A percentile compares a stretch with the other conserved stretches of the same genome.
Evolutionary conservation across 1,140 invertebrate genomes (phyloP).

Genomic region (Cotesia typhae): DNA sequence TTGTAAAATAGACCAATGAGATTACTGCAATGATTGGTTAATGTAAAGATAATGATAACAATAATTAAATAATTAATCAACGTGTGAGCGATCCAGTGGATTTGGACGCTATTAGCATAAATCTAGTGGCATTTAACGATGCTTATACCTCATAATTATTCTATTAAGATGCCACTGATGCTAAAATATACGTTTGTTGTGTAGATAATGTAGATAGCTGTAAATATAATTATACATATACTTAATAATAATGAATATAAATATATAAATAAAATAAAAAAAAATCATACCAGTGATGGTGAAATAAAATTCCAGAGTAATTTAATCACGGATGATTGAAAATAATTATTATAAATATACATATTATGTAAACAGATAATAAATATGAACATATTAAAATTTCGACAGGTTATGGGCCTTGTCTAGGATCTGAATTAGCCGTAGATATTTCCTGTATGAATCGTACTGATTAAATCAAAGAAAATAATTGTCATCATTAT

Average conservation of each 20-base stretch:
- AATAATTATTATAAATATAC: constrained; percentile 19
- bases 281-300: constrained; percentile 31
- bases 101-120: constrained; percentile 16
- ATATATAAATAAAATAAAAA: constrained; percentile 33
- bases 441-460: constrained; percentile 10
- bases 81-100: constrained; percentile 12
- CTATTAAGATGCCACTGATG: constrained; percentile 25
- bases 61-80: constrained; percentile 17
- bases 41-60: constrained; percentile 9
- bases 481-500: constrained; percentile 6
- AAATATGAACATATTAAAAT: background rate
- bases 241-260: constrained; percentile 53
- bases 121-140: constrained; percentile 24
- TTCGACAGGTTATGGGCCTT: background rate
- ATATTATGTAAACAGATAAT: constrained; percentile 26
- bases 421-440: constrained; percentile 6
- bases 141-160: constrained; percentile 19
- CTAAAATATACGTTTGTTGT: constrained; percentile 59
- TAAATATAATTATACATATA: constrained; percentile 51
- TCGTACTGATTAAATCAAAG: constrained; percentile 18
- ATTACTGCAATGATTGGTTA: no score
- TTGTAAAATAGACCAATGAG: no score
- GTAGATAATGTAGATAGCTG: constrained; percentile 67
- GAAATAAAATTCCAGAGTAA: no score
- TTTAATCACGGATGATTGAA: no score